phyloP scores from a whole-genome alignment of 2,797 vertebrate species.

The Glyptemys insculpta region DNA sequence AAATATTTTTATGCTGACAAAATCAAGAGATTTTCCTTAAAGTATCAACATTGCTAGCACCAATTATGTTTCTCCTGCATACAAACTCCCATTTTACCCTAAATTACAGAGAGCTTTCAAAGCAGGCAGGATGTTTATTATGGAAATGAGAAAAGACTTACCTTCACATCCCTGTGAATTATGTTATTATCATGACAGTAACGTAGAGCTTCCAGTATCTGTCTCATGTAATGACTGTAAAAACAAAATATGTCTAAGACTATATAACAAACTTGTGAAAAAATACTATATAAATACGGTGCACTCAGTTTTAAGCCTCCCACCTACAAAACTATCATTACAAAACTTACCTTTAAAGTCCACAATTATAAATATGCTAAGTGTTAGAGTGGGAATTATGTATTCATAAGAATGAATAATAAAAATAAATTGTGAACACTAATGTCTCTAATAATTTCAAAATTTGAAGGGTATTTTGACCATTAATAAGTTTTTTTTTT shows the following conservation, averaged over 20 bases:
- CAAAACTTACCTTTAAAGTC: background rate
- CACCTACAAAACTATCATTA: background rate
- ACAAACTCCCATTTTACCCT: background rate
- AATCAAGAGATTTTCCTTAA: slow-evolving; percentile 24
- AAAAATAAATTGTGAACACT: background rate
- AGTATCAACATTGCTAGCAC: background rate
- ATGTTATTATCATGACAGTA: slow-evolving; percentile 99
- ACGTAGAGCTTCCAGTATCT: slow-evolving; percentile 97
- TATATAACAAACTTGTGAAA: slow-evolving; percentile 40
- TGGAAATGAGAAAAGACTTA: slow-evolving; percentile 78
- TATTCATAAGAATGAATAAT: background rate
- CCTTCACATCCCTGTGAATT: slow-evolving; percentile 98
- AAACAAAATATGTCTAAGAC: slow-evolving; percentile 69
- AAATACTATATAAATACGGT: background rate
- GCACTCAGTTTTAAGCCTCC: slow-evolving; percentile 3
- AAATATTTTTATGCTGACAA: slow-evolving; percentile 15
- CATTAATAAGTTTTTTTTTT: background rate
- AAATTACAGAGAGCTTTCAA: background rate
- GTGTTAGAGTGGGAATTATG: background rate
- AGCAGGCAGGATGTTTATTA: background rate
- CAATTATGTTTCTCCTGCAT: background rate
- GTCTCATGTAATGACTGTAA: slow-evolving; percentile 97
- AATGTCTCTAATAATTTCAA: background rate
- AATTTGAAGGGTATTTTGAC: background rate
- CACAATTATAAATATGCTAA: background rate